phyloP scores from a whole-genome alignment of 1,140 invertebrate genomes.

The Zaprionus taronus region DNA sequence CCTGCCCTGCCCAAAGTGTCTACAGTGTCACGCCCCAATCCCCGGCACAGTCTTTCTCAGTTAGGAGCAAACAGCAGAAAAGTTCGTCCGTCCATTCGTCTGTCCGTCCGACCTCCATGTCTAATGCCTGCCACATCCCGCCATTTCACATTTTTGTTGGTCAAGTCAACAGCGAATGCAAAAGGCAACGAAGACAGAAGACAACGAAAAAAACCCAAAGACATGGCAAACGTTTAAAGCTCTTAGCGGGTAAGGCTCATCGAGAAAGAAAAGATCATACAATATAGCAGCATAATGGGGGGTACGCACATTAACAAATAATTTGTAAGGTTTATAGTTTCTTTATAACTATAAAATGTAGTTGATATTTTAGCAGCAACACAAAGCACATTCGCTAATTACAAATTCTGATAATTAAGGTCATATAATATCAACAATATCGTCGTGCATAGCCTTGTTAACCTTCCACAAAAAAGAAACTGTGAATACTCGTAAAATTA shows the following conservation, averaged over 20 bases:
- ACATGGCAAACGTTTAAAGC: slow-evolving; percentile 16
- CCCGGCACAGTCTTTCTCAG: slow-evolving; percentile 15
- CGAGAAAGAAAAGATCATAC: not conserved
- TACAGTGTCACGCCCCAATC: slow-evolving; percentile 29
- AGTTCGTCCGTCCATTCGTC: too few relatives aligned
- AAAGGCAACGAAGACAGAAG: slow-evolving; percentile 7
- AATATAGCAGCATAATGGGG: not conserved
- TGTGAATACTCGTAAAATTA: slow-evolving; percentile 17
- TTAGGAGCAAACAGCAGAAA: slow-evolving; percentile 22
- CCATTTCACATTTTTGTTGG: slow-evolving; percentile 34
- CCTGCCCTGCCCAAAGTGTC: slow-evolving; percentile 14
- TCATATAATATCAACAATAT: not conserved
- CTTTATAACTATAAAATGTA: not conserved
- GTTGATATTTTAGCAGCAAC: not conserved
- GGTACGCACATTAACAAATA: not conserved
- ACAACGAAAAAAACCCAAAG: slow-evolving; percentile 10
- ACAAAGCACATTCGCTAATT: not conserved
- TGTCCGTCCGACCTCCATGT: not conserved
- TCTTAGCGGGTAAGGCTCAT: not conserved
- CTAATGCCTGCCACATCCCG: slow-evolving; percentile 27
- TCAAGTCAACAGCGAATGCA: slow-evolving; percentile 39
- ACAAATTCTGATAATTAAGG: not conserved
- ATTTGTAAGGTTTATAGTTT: not conserved
- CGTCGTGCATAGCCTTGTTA: not conserved
- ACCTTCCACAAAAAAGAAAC: not conserved